Base-by-base conservation (phyloP, 1,140 invertebrate species). In the Gryon sp. region DNA sequence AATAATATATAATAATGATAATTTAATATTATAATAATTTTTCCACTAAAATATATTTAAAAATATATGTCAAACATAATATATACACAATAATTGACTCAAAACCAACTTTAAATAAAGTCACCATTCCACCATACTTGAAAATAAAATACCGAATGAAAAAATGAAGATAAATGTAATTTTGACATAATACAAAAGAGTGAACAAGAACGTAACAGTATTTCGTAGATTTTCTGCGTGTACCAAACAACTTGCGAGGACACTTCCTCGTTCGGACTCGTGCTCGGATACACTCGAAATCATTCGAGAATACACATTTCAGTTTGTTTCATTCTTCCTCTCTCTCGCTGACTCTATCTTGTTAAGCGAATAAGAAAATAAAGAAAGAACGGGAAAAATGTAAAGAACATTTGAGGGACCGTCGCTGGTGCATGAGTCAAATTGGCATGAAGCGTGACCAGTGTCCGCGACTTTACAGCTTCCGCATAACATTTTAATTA, bases 381-480 rank as follows among this genome's bases (percentile, higher is more conserved):
- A 30, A 26, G 8, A n/a, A 46, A 12, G 24, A 20, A 38, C 20
- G 43, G 38, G 55, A 63, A 60, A 53, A 55, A 55, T 45, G 12
- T 20, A 53, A 22, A 15, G 14, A 32, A 45, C 62, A 57, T 77
- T 78, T 36, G 62, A 28, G 43, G 28, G 36, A 53, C 43, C 22
- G 36, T 41, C 40, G 20, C 9, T n/a, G 18, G 34, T 45, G 52
- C 45, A 36, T 65, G 40, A 80, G 83, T 84, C 83, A 85, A 88
- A 87, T 88, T 84, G 83, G 85, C 85, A 87, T 84, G 83, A 88
- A 88, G 86, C 85, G 80, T 84, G 83, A 87, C 86, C 80, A 45
- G 76, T 87, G 86, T 87, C 86, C 84, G 81, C 80, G 43, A 55
- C 77, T 60, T 34, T 72, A 52, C 40, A 76, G 80, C 81, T 84